Evolutionary conservation across 2,797 vertebrate genomes (phyloP).

Genomic region (Platyrinchus mystaceus): DNA sequence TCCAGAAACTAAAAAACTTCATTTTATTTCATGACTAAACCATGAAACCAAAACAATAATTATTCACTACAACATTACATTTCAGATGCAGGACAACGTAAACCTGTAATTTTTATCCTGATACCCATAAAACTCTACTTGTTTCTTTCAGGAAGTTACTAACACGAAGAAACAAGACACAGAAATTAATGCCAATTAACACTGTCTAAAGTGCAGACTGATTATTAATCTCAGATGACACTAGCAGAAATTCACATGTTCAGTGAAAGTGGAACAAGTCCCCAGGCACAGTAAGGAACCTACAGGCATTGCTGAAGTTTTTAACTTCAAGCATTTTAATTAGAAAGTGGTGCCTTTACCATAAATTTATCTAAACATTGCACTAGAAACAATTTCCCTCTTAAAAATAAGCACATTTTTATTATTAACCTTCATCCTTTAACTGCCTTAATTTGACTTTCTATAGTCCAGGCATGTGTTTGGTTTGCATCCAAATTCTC

Average conservation of each 20-base stretch:
- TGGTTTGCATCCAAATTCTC: not conserved
- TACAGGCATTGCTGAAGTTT: not conserved
- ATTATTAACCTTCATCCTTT: not conserved
- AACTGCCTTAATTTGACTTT: not conserved
- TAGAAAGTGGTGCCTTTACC: not conserved
- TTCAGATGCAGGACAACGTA: not conserved
- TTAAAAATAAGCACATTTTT: not conserved
- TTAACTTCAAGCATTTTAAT: not conserved
- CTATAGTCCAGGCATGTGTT: not conserved
- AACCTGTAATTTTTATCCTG: not conserved
- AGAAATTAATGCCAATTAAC: not conserved
- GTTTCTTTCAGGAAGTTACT: not conserved
- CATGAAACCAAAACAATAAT: not conserved
- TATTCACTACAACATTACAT: not conserved
- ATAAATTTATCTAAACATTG: not conserved
- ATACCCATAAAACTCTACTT: not conserved
- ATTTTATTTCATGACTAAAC: not conserved
- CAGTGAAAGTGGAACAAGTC: not conserved
- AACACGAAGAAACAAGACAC: not conserved
- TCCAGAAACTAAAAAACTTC: not conserved
- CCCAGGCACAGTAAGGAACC: not conserved
- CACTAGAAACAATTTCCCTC: not conserved
- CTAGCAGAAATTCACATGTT: not conserved
- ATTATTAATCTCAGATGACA: not conserved
- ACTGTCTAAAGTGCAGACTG: not conserved